Evolutionary conservation across 1,140 invertebrate species (phyloP).

Genomic region (Ectropis grisescens): DNA sequence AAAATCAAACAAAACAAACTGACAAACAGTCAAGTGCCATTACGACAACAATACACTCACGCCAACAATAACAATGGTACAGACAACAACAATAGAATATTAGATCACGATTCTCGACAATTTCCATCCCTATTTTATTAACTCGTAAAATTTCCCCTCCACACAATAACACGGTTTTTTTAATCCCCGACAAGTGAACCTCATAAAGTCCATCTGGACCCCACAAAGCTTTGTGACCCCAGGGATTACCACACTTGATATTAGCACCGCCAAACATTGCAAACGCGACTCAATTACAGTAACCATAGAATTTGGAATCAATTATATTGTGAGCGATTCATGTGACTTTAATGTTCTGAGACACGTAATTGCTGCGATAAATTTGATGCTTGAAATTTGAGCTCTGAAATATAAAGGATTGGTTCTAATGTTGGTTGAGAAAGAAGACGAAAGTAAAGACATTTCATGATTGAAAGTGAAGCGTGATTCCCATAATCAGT

Average conservation of each 20-base stretch:
- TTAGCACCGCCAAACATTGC: conserved; percentile 17
- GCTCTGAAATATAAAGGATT: no score
- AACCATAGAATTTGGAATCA: conserved; percentile 12
- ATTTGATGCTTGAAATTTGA: no score
- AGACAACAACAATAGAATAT: no score
- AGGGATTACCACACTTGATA: conserved; percentile 39
- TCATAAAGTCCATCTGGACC: conserved; percentile 52
- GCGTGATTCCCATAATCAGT: conserved; percentile 64
- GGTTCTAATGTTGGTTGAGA: no score
- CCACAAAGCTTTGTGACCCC: conserved; percentile 49
- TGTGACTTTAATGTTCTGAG: conserved; percentile 13
- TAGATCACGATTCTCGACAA: no score
- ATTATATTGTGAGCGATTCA: conserved; percentile 3
- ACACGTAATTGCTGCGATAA: conserved; percentile 20
- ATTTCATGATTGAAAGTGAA: no score
- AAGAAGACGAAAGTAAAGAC: no score
- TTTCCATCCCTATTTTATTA: conserved; percentile 59
- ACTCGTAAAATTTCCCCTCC: conserved; percentile 45
- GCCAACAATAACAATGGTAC: no score
- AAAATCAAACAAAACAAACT: no score
- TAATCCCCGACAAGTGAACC: conserved; percentile 57
- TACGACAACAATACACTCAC: no score
- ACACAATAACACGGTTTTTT: conserved; percentile 53
- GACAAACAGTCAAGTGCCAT: no score
- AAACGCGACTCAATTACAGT: background rate